Conservation (phyloP, 2,888 invertebrate species). For the Auanema freiburgensis region DNA sequence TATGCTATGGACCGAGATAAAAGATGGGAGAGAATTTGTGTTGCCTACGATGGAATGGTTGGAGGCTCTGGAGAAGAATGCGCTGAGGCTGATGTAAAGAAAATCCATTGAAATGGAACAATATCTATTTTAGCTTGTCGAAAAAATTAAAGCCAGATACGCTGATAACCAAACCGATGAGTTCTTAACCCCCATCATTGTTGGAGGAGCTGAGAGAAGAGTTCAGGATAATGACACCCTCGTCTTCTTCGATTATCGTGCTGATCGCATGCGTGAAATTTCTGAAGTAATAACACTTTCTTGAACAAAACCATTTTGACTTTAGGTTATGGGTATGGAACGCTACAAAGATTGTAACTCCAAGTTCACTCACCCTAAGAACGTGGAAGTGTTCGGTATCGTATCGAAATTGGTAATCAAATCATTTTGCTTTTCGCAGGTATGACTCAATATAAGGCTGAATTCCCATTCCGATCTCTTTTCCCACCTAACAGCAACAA, state of each 20-base stretch:
- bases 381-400: conserved; percentile 32
- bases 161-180: conserved; percentile 66
- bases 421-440: conserved; percentile 30
- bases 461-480: conserved; percentile 65
- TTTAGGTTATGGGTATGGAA: conserved; percentile 55
- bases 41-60: conserved; percentile 67
- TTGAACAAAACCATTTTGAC: not conserved
- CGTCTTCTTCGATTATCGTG: conserved; percentile 67
- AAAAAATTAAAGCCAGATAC: conserved; percentile 63
- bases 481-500: conserved; percentile 66
- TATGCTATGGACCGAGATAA: conserved; percentile 68
- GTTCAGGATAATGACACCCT: conserved; percentile 65
- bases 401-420: not conserved
- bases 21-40: conserved; percentile 62
- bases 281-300: conserved; percentile 49
- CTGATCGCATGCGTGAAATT: conserved; percentile 68
- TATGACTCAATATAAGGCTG: conserved; percentile 68
- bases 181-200: conserved; percentile 66
- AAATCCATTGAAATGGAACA: too few species aligned
- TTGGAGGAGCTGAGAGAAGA: conserved; percentile 37
- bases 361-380: conserved; percentile 47
- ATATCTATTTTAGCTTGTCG: conserved; percentile 38
- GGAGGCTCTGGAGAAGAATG: conserved; percentile 65
- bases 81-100: conserved; percentile 48
- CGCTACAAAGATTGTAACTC: conserved; percentile 57